phyloP scores from a whole-genome alignment of 2,797 vertebrate genomes.

The Onychomys arenicola region DNA sequence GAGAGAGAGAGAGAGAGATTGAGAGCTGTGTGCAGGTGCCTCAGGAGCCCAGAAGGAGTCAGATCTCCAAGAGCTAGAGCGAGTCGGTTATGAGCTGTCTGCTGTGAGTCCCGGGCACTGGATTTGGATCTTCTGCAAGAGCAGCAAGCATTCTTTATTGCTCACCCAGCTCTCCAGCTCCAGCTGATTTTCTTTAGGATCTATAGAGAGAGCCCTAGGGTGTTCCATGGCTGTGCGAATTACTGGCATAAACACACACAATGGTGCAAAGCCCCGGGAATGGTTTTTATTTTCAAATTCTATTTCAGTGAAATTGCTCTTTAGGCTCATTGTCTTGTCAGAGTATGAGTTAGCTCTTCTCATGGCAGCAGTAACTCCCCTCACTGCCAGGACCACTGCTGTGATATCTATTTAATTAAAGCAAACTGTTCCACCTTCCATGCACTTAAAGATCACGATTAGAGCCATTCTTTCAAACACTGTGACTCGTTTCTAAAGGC shows the following conservation, averaged over 20 bases:
- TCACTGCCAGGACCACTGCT: slow-evolving; percentile 85
- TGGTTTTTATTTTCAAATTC: slow-evolving; percentile 78
- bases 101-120: background rate
- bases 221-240: slow-evolving; percentile 81
- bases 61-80: background rate
- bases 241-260: slow-evolving; percentile 84
- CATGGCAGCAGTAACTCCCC: slow-evolving; percentile 80
- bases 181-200: slow-evolving; percentile 61
- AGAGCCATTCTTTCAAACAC: slow-evolving; percentile 90
- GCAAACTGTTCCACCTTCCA: slow-evolving; percentile 83
- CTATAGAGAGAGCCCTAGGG: slow-evolving; percentile 87
- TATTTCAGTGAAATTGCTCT: slow-evolving; percentile 89
- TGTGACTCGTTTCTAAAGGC: slow-evolving; percentile 87
- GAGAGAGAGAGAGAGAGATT: too few species aligned
- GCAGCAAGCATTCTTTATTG: too few species aligned
- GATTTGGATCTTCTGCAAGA: background rate
- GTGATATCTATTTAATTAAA: slow-evolving; percentile 89
- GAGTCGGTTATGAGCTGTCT: too few species aligned
- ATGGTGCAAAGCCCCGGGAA: slow-evolving; percentile 90
- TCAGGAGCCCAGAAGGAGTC: background rate
- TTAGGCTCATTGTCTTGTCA: slow-evolving; percentile 83
- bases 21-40: background rate
- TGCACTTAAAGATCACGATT: slow-evolving; percentile 75
- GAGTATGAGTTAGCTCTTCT: slow-evolving; percentile 81
- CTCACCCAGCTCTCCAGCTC: background rate